phyloP scores from a whole-genome alignment of 2,797 vertebrate species.

The Phalanger gymnotis region DNA sequence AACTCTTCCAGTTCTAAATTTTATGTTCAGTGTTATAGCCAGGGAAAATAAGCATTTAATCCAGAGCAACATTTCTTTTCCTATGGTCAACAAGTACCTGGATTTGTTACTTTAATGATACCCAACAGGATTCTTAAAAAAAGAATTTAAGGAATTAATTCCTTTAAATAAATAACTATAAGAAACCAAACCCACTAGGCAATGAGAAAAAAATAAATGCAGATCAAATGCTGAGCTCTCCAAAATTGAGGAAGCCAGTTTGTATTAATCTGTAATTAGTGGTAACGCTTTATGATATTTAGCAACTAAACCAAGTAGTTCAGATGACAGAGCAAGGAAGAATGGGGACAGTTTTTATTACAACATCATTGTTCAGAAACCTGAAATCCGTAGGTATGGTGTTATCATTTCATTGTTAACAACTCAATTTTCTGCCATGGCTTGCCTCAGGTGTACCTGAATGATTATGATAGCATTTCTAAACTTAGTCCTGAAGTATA shows the following conservation, averaged over 20 bases:
- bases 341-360: background rate
- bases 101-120: slow-evolving; percentile 10
- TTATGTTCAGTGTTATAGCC: background rate
- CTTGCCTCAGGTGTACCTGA: slow-evolving; percentile 34
- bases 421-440: slow-evolving; percentile 8
- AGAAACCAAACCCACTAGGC: slow-evolving; percentile 8
- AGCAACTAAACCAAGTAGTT: background rate
- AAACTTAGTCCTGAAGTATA: slow-evolving; percentile 29
- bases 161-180: slow-evolving; percentile 41
- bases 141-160: slow-evolving; percentile 33
- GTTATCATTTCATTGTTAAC: background rate
- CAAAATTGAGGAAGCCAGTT: slow-evolving; percentile 4
- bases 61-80: background rate
- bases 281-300: slow-evolving; percentile 27
- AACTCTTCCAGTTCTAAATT: slow-evolving; percentile 41
- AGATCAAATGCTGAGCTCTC: background rate
- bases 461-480: slow-evolving; percentile 44
- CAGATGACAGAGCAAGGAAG: background rate
- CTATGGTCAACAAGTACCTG: background rate
- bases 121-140: slow-evolving; percentile 37
- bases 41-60: slow-evolving; percentile 17
- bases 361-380: background rate
- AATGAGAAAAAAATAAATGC: slow-evolving; percentile 1
- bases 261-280: slow-evolving; percentile 23
- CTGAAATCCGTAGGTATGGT: background rate